Evolutionary conservation across 2,797 vertebrate species (phyloP), one percentile per base, ranked within the genome.

Genomic region (Crypturellus tataupa): DNA sequence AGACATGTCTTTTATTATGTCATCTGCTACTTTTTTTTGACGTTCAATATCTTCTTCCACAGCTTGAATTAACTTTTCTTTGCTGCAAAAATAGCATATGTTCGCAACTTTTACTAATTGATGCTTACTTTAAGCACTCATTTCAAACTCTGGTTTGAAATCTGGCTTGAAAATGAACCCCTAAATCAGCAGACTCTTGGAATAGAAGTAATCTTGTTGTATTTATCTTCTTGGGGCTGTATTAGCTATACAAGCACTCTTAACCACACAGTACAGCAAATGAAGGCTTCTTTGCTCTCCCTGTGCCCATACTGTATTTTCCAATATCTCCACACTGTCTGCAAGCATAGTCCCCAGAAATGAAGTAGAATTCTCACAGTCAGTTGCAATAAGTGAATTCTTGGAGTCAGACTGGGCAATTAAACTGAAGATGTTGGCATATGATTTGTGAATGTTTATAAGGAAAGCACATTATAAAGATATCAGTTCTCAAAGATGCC

Each of bases 1-100:
- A 0, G 98, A 97, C 99, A 99, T 99, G 20, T 98, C 98, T 97
- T 99, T 99, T 63, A 99, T 97, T 16, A 99, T 98, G 95, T 98
- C 98, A 47, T 99, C 98, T 40, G 99, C 98, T 23, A 98, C 98
- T 84, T 97, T 96, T 82, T 98, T 99, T 92, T 99, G 98, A 85
- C 65, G 98, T 89, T 98, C 97, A 23, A 99, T 98, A 88, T 98
- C 98, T 90, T 98, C 98, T 93, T 99, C 99, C 17, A 98, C 96
- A 17, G 91, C 97, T 89, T 97, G 97, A 95, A 99, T 98, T 29
- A 98, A 97, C 75, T 99, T 99, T 97, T 99, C 99, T 94, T 98
- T 98, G 73, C 99, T 99, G 97, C 86, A 97, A 87, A 92, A 97
- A 78, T 19, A 76, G 12, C 88, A 87, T 2, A 1, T 1, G 55